Base-by-base conservation (phyloP, 2,888 invertebrate genomes). In the Linhomoeus sp. region DNA sequence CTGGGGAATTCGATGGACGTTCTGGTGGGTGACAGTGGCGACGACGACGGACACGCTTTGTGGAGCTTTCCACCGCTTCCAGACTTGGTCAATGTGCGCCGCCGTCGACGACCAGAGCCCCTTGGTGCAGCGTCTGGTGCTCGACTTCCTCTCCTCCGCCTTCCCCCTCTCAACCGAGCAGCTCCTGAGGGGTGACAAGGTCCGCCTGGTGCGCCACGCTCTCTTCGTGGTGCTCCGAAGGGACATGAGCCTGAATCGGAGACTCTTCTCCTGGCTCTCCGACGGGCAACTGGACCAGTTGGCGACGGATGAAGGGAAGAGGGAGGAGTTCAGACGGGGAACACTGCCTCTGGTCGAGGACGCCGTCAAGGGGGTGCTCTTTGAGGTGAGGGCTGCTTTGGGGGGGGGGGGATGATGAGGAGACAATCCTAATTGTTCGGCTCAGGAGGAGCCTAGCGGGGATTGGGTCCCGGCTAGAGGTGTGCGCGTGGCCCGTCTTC, bases 201-300 rank as follows among this genome's bases (percentile, higher is more conserved):
- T 78, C 43, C 72, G 74, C 47, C 67, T 82, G 51, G 76, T 81
- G 9, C 79, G 78, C 24, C 77, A 81, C 48, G 77, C 79, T 25
- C 68, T 85, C 45, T 68, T 67, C 51, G 71, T 73, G 2, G 78
- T 87, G 52, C 68, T 86, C 43, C 70, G 85, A 40, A 70, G 87
- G 50, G 86, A 87, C 63, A 85, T 85, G 81, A 85, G 84, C 26
- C 71, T 87, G 17, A 87, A 87, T 65, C 74, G 80, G 53, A 74
- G 85, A 33, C 69, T 86, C 29, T 84, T 80, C 66, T 78, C 80
- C 1, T 86, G 85, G 85, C 69, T 87, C 29, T 9, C 29, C 29
- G 29, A 5, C 29, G 29, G 29, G 7, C 29, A n/a, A n/a, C n/a
- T n/a, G n/a, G n/a, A n/a, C n/a, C n/a, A n/a, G n/a, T n/a, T n/a